Percentiles rank a stretch among this genome's conserved stretches.
These are phyloP conservation scores for Sthenelais limicola DNA, from an alignment of 2,888 invertebrate genomes.

Conservation along the genomic window DNA sequence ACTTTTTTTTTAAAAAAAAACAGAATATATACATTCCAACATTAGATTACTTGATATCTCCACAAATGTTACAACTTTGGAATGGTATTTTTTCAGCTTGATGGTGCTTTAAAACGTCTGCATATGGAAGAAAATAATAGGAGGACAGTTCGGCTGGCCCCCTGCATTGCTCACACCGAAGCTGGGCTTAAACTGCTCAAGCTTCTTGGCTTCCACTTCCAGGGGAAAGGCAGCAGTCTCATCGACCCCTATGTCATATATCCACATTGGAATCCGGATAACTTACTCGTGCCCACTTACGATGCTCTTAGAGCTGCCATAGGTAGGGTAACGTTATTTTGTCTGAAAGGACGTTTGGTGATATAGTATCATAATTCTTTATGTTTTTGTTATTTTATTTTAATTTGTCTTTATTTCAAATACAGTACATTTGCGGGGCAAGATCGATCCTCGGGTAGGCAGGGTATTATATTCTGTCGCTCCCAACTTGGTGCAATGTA, in stretches of 20 bases:
- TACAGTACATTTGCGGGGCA: too few species aligned
- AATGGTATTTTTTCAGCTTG: constrained; percentile 56
- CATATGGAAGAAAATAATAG: constrained; percentile 62
- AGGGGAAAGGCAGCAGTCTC: constrained; percentile 54
- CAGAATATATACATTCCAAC: too few species aligned
- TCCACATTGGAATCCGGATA: constrained; percentile 68
- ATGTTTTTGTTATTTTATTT: too few species aligned
- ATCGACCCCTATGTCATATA: constrained; percentile 63
- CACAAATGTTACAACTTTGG: too few species aligned
- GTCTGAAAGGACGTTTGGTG: too few species aligned
- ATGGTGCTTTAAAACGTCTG: constrained; percentile 65
- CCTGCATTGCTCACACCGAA: constrained; percentile 50
- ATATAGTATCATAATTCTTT: too few species aligned
- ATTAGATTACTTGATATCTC: too few species aligned
- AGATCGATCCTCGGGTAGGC: neutral
- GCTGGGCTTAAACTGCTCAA: constrained; percentile 61
- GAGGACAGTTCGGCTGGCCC: constrained; percentile 57
- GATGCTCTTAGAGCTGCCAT: constrained; percentile 60
- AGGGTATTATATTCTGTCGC: neutral
- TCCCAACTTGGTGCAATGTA: too few species aligned
- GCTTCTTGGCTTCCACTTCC: constrained; percentile 67
- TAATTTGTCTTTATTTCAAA: too few species aligned
- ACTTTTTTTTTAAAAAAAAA: too few species aligned
- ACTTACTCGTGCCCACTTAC: constrained; percentile 63
- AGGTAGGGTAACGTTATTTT: constrained; percentile 51